These are phyloP conservation scores for Melipona quadrifasciata DNA, from an alignment of 1,140 invertebrate species.

Conservation along the genomic window DNA sequence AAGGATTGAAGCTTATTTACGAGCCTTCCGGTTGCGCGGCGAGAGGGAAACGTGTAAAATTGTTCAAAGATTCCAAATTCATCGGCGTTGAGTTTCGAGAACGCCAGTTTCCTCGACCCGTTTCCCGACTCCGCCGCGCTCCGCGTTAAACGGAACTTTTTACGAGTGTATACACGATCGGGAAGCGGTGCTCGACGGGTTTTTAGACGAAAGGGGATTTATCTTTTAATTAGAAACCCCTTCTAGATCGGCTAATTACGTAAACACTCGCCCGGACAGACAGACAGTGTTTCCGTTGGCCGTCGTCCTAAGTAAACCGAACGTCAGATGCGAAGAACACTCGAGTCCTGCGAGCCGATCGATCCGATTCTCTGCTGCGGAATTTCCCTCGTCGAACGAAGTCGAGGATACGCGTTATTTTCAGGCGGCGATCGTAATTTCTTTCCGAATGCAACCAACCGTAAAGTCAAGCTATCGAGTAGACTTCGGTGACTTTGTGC, in stretches of 20 bases:
- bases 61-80: too few species aligned
- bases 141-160: not conserved
- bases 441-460: slow-evolving; percentile 1
- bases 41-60: not conserved
- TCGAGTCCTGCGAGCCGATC: not conserved
- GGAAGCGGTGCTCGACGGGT: slow-evolving; percentile 27
- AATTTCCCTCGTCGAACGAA: not conserved
- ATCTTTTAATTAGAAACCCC: slow-evolving; percentile 49
- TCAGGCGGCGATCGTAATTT: too few species aligned
- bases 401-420: not conserved
- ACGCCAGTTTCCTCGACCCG: not conserved
- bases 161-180: slow-evolving; percentile 36
- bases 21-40: not conserved
- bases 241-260: slow-evolving; percentile 53
- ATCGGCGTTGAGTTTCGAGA: too few species aligned
- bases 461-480: not conserved
- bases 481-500: not conserved
- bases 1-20: slow-evolving; percentile 14
- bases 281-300: slow-evolving; percentile 39
- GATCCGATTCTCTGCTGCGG: too few species aligned
- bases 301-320: slow-evolving; percentile 33
- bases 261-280: slow-evolving; percentile 52
- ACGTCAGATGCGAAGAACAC: slow-evolving; percentile 12
- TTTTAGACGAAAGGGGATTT: slow-evolving; percentile 38
- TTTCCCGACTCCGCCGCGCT: slow-evolving; percentile 27